Conservation (phyloP, 2,888 invertebrate species). For the Cotesia congregata region DNA sequence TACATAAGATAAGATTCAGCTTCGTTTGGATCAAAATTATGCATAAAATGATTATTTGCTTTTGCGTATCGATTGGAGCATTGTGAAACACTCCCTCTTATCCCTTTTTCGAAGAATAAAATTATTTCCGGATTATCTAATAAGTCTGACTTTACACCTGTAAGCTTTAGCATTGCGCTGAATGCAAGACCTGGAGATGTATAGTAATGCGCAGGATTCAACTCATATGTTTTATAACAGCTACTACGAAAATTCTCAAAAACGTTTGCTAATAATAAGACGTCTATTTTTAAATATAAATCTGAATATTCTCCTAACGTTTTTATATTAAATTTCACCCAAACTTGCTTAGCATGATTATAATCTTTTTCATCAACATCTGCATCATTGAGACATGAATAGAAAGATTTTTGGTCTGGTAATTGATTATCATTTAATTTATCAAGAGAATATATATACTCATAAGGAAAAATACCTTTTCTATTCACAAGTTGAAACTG, state of each 20-base stretch:
- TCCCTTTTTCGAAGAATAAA: conserved; percentile 51
- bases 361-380: conserved; percentile 53
- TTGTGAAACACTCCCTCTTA: conserved; percentile 51
- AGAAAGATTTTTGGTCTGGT: conserved; percentile 49
- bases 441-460: conserved; percentile 56
- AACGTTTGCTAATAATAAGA: conserved; percentile 59
- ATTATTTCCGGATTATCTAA: conserved; percentile 50
- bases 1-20: conserved; percentile 42
- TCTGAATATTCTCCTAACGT: conserved; percentile 61
- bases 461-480: conserved; percentile 60
- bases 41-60: conserved; percentile 51
- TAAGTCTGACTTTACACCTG: conserved; percentile 41
- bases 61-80: conserved; percentile 50
- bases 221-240: conserved; percentile 54
- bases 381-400: conserved; percentile 48
- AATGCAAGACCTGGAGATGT: conserved; percentile 43
- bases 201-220: conserved; percentile 55
- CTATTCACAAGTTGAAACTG: conserved; percentile 48
- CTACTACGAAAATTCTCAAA: conserved; percentile 63
- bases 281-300: conserved; percentile 62
- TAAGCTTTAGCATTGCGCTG: conserved; percentile 45
- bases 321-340: conserved; percentile 56
- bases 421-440: conserved; percentile 46
- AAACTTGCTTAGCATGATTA: conserved; percentile 60
- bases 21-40: conserved; percentile 30